These are phyloP conservation scores for Emys orbicularis DNA, from an alignment of 2,797 vertebrate genomes.

Conservation along the genomic window DNA sequence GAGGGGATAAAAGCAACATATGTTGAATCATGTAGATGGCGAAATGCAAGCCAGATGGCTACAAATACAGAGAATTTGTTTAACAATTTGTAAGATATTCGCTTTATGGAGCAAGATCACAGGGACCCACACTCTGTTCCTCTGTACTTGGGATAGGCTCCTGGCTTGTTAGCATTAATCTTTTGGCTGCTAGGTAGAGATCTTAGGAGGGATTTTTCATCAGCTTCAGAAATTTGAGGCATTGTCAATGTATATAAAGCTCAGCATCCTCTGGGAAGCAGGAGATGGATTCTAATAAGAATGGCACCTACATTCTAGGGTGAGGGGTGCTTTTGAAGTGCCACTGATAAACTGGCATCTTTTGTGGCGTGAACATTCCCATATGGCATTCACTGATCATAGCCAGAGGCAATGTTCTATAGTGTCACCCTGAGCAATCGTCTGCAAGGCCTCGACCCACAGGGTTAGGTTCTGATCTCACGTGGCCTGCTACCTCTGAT, in stretches of 20 bases:
- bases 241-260: not conserved
- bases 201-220: not conserved
- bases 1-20: conserved; percentile 51
- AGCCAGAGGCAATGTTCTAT: rapidly evolving
- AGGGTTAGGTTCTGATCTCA: not conserved
- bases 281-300: not conserved
- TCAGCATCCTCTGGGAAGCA: not conserved
- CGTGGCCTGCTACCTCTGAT: too few relatives aligned
- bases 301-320: rapidly evolving
- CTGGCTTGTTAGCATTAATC: not conserved
- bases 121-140: not conserved
- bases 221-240: not conserved
- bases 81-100: conserved; percentile 25
- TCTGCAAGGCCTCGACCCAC: rapidly evolving
- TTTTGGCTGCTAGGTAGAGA: not conserved
- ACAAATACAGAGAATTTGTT: not conserved
- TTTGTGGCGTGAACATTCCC: not conserved
- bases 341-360: not conserved
- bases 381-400: rapidly evolving
- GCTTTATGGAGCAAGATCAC: conserved; percentile 21
- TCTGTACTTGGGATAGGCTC: not conserved
- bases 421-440: rapidly evolving
- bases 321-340: not conserved
- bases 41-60: conserved; percentile 55
- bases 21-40: conserved; percentile 14